Base-by-base conservation (phyloP, 2,888 invertebrate genomes). In the Gari tellinella region DNA sequence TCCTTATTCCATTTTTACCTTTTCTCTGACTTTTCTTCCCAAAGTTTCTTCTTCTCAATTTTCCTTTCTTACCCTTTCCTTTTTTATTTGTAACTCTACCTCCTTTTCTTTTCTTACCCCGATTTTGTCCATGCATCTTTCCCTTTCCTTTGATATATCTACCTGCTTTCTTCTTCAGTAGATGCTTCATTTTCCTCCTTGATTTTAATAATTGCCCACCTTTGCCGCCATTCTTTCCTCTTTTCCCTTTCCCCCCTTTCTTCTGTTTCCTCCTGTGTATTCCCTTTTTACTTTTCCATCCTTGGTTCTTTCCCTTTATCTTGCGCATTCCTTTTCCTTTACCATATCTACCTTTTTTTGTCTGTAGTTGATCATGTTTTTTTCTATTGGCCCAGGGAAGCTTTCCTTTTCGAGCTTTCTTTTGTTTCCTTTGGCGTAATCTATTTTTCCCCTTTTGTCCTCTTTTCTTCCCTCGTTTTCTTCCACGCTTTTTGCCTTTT, bases 361-460 rank as follows among this genome's bases (percentile, higher is more conserved):
- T 46, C 19, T 31, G 21, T 26, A 37, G 14, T 8, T 12, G 15
- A 19, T 31, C 37, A 37, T 31, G 12, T 26, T 37, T 46, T 26
- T 38, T 48, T 48, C 23, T 19, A 17, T 17, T 8, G 17, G 45
- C 19, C 31, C 10, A 10, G 4, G 31, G 10, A 10, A 31, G 31
- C 38, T 31, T 46, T 56, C n/a, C 41, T n/a, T 23, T 43, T 14
- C 17, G 3, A 23, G 41, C 49, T 41, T 26, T 65, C 41, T 31
- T 31, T 17, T n/a, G n/a, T 26, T 12, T 38, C 25, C n/a, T 58
- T 21, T 7, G 51, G 17, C 5, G 25, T 31, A n/a, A 17, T 40
- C 26, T 21, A 25, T 23, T 38, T 21, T 26, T 19, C 14, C 31
- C 23, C 43, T 45, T 41, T 23, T 26, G 57, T 8, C 23, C 38